Base-by-base conservation (phyloP, 2,888 invertebrate genomes). In the Pachymerium ferrugineum region DNA sequence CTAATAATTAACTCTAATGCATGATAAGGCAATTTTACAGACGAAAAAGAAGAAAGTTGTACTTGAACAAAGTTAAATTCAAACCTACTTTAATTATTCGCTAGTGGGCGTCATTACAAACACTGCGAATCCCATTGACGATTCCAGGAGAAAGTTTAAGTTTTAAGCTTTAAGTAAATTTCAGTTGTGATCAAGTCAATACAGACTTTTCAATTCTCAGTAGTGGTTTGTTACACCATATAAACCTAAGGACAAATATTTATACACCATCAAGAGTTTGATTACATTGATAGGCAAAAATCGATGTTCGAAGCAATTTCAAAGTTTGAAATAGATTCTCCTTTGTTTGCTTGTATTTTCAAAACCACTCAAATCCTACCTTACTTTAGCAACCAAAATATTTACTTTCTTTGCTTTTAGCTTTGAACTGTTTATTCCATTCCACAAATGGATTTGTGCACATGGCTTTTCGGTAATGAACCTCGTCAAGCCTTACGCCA, bases 391-490 rank as follows among this genome's bases (percentile, higher is more conserved):
- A 25, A 28, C 28, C 62, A 62, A 62, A 62, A 62, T 62, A 62
- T 62, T 62, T 62, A 62, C 62, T 62, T 62, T 28, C 25, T 62
- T 25, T 62, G 62, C 62, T 62, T 62, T 28, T 10, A 62, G 12
- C n/a, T 62, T 28, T 12, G 28, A 62, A 28, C 28, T 62, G 62
- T 62, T 62, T 62, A 62, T 62, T 62, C 62, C 25, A 62, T 62
- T 62, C 28, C 62, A 28, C 62, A 62, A 62, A 62, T 62, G 62
- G 62, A 28, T 62, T n/a, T 28, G 62, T 28, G 14, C 62, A 25
- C 62, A 62, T 62, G 62, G 62, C 28, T 62, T 62, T 54, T 54
- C 62, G 28, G 14, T 62, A 62, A 62, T 62, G 28, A 62, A 62
- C 62, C 62, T 62, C 28, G n/a, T 62, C 25, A 62, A n/a, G n/a